These are phyloP conservation scores for Zygogramma bicolorata DNA, from an alignment of 2,888 invertebrate species.

Conservation along the genomic window DNA sequence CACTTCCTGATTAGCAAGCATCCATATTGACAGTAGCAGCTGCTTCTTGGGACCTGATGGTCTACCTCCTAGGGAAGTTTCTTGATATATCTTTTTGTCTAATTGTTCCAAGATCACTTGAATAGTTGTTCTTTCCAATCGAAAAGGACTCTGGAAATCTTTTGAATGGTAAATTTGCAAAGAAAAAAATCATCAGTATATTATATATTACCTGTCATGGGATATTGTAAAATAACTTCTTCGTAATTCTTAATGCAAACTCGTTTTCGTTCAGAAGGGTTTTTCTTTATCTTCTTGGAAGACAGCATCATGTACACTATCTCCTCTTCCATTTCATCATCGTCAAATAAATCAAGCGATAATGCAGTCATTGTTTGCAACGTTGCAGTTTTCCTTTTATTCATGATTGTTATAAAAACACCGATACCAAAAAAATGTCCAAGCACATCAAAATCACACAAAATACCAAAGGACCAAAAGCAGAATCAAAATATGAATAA, in stretches of 20 bases:
- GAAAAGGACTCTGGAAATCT: slow-evolving; percentile 23
- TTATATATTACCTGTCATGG: slow-evolving; percentile 1
- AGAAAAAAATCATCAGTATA: neutral
- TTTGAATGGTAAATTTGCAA: neutral
- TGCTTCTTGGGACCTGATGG: slow-evolving; percentile 22
- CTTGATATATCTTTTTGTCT: slow-evolving; percentile 2
- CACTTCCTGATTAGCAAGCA: slow-evolving; percentile 26
- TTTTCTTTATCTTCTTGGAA: too few relatives aligned
- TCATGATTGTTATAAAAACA: too few relatives aligned
- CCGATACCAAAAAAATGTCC: too few relatives aligned
- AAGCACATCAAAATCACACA: too few relatives aligned
- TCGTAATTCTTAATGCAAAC: slow-evolving; percentile 13
- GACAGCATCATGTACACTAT: too few relatives aligned
- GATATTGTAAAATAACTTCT: slow-evolving; percentile 5
- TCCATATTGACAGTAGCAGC: slow-evolving; percentile 22
- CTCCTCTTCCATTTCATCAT: slow-evolving; percentile 5
- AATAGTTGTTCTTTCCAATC: slow-evolving; percentile 18
- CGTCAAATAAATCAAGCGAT: slow-evolving; percentile 6
- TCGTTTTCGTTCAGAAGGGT: too few relatives aligned
- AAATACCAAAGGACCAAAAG: too few relatives aligned
- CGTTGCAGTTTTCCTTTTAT: too few relatives aligned
- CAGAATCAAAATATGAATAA: too few relatives aligned
- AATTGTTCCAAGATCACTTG: slow-evolving; percentile 14
- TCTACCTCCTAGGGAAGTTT: slow-evolving; percentile 19
- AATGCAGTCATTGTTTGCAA: too few relatives aligned